phyloP scores from a whole-genome alignment of 2,888 invertebrate genomes.

The Rhingia rostrata region DNA sequence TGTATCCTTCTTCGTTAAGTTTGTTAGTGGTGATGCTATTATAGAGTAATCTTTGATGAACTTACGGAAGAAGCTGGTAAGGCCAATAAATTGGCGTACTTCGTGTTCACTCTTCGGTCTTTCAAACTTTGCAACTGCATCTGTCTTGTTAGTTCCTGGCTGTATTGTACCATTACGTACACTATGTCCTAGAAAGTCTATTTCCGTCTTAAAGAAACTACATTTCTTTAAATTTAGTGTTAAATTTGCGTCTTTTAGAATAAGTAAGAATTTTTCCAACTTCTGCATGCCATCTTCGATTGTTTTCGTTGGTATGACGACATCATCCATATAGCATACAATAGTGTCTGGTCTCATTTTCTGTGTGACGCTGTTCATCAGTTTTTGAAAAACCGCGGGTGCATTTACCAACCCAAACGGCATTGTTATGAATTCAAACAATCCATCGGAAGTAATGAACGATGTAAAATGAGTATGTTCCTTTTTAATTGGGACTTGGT shows the following conservation, averaged over 20 bases:
- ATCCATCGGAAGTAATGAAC: slow-evolving; percentile 3
- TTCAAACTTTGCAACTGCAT: slow-evolving; percentile 1
- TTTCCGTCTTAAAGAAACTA: slow-evolving; percentile 3
- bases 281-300: slow-evolving; percentile 9
- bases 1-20: slow-evolving; percentile 6
- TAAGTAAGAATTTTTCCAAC: not conserved
- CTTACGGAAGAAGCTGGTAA: slow-evolving; percentile 25
- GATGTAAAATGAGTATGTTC: slow-evolving; percentile 25
- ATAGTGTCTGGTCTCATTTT: slow-evolving; percentile 4
- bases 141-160: not conserved
- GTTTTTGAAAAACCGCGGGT: slow-evolving; percentile 9
- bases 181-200: slow-evolving; percentile 13
- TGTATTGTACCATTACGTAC: slow-evolving; percentile 5
- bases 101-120: slow-evolving; percentile 13
- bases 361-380: slow-evolving; percentile 4
- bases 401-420: slow-evolving; percentile 9
- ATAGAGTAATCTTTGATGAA: slow-evolving; percentile 18
- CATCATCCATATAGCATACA: slow-evolving; percentile 15
- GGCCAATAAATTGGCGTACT: slow-evolving; percentile 16
- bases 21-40: slow-evolving; percentile 13
- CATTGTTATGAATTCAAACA: slow-evolving; percentile 5
- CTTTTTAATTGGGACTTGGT: slow-evolving; percentile 31
- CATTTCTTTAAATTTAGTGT: slow-evolving; percentile 6
- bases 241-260: not conserved
- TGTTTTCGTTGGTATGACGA: slow-evolving; percentile 9